Evolutionary conservation across 2,113 vertebrate species (phyloP).

Genomic region (Brachyhypopomus occidentalis): DNA sequence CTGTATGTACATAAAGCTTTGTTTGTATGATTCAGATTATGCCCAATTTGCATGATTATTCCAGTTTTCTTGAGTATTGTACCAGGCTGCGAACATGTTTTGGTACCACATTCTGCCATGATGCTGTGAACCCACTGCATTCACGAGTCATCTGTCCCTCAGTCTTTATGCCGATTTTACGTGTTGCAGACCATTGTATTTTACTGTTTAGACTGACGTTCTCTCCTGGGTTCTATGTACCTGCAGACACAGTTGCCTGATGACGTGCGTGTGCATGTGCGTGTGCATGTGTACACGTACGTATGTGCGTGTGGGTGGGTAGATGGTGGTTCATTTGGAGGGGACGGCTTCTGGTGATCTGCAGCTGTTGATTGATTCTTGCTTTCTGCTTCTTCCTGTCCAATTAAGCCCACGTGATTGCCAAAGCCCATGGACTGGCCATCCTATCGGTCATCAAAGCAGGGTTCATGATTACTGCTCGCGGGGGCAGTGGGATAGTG

Average conservation of each 20-base stretch:
- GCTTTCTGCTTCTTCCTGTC: not conserved
- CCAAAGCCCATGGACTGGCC: conserved; percentile 92
- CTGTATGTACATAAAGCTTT: too few relatives aligned
- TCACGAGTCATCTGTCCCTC: too few relatives aligned
- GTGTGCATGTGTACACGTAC: not conserved
- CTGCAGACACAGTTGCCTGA: not conserved
- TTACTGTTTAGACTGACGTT: too few relatives aligned
- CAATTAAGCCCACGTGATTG: conserved; percentile 87
- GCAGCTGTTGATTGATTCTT: not conserved
- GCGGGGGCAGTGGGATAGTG: conserved; percentile 93
- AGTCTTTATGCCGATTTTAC: too few relatives aligned
- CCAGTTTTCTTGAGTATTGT: too few relatives aligned
- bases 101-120: too few relatives aligned
- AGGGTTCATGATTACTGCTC: conserved; percentile 92
- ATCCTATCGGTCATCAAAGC: conserved; percentile 93
- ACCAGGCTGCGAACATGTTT: too few relatives aligned
- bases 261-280: not conserved
- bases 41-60: too few relatives aligned
- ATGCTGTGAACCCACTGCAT: too few relatives aligned
- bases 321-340: not conserved
- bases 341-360: not conserved
- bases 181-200: too few relatives aligned
- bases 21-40: too few relatives aligned
- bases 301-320: not conserved
- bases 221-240: not conserved